phyloP scores from a whole-genome alignment of 2,888 invertebrate genomes.

The Crioceris asparagi region DNA sequence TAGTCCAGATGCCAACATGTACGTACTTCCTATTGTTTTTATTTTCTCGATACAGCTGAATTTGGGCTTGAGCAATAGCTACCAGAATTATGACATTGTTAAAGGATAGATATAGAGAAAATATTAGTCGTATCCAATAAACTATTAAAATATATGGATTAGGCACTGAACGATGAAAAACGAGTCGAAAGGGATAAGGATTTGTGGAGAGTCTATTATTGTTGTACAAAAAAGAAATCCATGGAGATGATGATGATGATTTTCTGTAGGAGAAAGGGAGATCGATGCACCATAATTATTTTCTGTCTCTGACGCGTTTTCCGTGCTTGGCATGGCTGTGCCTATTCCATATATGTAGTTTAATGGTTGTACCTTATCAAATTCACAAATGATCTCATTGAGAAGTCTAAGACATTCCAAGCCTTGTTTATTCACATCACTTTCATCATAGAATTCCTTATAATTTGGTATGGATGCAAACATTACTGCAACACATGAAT shows the following conservation, averaged over 20 bases:
- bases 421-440: conserved; percentile 93
- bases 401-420: conserved; percentile 85
- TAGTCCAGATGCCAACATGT: conserved; percentile 94
- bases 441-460: conserved; percentile 93
- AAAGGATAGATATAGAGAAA: too few species aligned
- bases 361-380: conserved; percentile 72
- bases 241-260: too few species aligned
- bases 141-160: too few species aligned
- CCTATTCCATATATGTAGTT: not conserved
- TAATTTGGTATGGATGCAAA: conserved; percentile 98
- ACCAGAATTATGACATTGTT: too few species aligned
- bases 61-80: conserved; percentile 85
- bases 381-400: conserved; percentile 97
- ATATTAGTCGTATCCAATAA: too few species aligned
- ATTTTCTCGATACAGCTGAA: conserved; percentile 96
- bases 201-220: too few species aligned
- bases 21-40: conserved; percentile 96
- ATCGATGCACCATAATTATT: too few species aligned
- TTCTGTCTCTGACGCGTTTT: too few species aligned
- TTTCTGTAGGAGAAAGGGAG: too few species aligned
- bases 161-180: too few species aligned
- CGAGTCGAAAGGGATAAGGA: too few species aligned
- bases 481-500: conserved; percentile 92
- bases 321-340: not conserved
- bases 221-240: too few species aligned